Conservation (phyloP, 2,888 invertebrate genomes). For the Aleiodes leptofemur region DNA sequence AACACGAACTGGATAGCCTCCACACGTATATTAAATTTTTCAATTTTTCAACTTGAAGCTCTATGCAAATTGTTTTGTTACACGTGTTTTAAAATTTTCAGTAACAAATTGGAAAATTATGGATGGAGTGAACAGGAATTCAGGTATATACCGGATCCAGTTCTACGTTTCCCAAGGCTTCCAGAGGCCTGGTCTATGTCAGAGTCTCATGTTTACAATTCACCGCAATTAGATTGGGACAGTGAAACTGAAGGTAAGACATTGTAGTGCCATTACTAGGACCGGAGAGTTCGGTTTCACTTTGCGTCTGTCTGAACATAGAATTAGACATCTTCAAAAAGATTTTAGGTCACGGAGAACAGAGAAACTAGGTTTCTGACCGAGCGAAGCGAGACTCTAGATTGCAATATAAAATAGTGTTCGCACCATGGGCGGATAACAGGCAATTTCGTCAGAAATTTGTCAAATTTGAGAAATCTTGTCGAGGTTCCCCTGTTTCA, state of each 20-base stretch:
- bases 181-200: conserved; percentile 50
- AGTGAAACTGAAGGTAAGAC: conserved; percentile 46
- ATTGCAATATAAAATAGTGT: no score
- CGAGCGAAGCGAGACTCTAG: no score
- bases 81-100: conserved; percentile 47
- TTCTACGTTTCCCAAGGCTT: conserved; percentile 48
- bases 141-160: conserved; percentile 55
- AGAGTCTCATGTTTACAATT: conserved; percentile 21
- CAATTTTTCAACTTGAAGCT: neutral
- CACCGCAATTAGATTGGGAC: conserved; percentile 47
- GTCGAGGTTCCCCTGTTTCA: no score
- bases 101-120: conserved; percentile 58
- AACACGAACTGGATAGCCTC: conserved; percentile 57
- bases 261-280: neutral
- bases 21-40: conserved; percentile 55
- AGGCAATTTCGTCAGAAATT: no score
- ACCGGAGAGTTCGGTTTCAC: no score
- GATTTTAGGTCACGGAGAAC: no score
- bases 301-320: no score
- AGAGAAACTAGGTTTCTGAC: no score
- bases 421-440: no score
- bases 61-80: conserved; percentile 24
- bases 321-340: no score
- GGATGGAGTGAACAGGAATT: conserved; percentile 63
- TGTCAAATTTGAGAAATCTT: no score